Conservation (phyloP, 2,797 vertebrate genomes). For the Leptoclinus maculatus region DNA sequence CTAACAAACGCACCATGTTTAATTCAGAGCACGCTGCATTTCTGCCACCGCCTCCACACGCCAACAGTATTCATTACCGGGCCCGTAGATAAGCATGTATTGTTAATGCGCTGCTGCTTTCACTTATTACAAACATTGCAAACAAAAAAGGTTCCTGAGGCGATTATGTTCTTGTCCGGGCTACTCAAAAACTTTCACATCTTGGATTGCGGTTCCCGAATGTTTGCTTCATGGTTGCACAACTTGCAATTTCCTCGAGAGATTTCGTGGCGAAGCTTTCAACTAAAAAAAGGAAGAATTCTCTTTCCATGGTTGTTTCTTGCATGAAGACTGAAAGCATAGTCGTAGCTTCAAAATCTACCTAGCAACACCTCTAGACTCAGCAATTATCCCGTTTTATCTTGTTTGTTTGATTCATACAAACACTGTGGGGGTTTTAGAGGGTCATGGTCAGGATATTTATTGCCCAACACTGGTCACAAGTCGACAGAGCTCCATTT, state of each 20-base stretch:
- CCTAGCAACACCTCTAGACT: no score
- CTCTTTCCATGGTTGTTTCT: neutral
- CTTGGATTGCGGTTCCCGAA: neutral
- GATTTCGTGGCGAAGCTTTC: neutral
- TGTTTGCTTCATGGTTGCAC: neutral
- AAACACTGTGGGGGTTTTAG: no score
- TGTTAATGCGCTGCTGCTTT: conserved; percentile 49
- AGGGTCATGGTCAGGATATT: neutral
- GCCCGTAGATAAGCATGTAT: conserved; percentile 28
- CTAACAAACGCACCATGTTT: conserved; percentile 67
- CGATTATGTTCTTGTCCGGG: neutral
- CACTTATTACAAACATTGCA: conserved; percentile 3
- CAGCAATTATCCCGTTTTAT: no score
- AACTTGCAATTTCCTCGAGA: neutral
- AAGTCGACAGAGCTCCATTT: neutral
- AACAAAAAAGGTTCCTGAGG: neutral
- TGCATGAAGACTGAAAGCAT: no score
- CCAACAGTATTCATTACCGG: conserved; percentile 56
- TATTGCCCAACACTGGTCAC: neutral
- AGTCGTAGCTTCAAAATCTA: no score
- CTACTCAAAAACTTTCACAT: neutral
- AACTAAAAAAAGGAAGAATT: neutral
- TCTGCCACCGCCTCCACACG: conserved; percentile 26
- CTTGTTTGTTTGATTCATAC: no score
- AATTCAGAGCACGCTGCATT: conserved; percentile 66